Evolutionary conservation across 2,888 invertebrate species (phyloP).

Genomic region (Limnephilus rhombicus): DNA sequence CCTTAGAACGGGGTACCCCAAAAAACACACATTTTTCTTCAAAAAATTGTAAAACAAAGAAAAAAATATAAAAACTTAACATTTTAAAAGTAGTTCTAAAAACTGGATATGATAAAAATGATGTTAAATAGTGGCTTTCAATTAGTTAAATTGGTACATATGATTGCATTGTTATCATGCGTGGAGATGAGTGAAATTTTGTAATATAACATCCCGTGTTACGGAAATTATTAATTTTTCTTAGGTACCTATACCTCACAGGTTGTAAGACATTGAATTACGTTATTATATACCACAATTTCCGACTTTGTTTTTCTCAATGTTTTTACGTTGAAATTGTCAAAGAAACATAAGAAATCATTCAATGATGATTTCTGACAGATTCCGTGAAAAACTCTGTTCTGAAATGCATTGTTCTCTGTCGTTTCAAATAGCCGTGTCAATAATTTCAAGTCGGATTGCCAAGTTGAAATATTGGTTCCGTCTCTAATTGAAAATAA

Average conservation of each 20-base stretch:
- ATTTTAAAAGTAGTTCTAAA: not conserved
- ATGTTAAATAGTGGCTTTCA: not conserved
- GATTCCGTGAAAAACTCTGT: not conserved
- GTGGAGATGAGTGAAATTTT: too few relatives aligned
- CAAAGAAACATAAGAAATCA: not conserved
- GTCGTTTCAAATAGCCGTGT: conserved; percentile 14
- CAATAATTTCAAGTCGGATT: conserved; percentile 33
- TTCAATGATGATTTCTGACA: not conserved
- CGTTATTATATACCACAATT: not conserved
- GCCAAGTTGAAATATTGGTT: conserved; percentile 18
- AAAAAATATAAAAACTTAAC: not conserved
- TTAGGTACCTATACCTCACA: too few relatives aligned
- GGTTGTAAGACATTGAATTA: not conserved
- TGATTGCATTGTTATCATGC: not conserved
- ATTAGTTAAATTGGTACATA: not conserved
- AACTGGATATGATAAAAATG: not conserved
- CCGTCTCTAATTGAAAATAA: conserved; percentile 44
- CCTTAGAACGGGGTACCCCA: too few relatives aligned
- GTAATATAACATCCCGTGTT: too few relatives aligned
- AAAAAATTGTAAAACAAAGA: too few relatives aligned
- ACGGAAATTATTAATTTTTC: too few relatives aligned
- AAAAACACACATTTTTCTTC: too few relatives aligned
- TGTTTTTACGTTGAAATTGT: not conserved
- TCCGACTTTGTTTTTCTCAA: not conserved
- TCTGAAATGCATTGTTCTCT: not conserved